Conservation (phyloP, 92 coral and sea anemone species). For the Actinernus sp. region DNA sequence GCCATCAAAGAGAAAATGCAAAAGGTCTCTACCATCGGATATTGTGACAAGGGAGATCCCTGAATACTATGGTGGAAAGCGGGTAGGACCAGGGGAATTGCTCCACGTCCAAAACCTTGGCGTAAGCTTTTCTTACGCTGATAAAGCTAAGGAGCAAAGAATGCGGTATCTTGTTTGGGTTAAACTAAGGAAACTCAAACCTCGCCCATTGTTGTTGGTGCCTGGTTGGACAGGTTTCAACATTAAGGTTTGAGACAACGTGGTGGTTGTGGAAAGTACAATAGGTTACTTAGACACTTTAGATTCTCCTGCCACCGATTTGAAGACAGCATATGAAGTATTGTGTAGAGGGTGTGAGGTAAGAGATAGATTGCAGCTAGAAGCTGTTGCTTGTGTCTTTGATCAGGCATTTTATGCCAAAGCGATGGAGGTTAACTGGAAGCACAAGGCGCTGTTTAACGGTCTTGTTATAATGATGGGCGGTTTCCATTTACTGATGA, state of each 20-base stretch:
- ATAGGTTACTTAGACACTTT: conserved; percentile 70
- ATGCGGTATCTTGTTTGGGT: conserved; percentile 72
- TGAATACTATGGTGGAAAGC: conserved; percentile 72
- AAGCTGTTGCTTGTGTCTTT: conserved; percentile 70
- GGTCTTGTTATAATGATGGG: conserved; percentile 74
- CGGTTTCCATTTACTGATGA: conserved; percentile 63
- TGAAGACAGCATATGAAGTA: conserved; percentile 76
- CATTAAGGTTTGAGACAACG: conserved; percentile 56
- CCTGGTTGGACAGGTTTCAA: conserved; percentile 87
- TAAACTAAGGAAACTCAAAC: conserved; percentile 69
- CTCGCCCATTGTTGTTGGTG: conserved; percentile 73
- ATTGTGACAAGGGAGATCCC: conserved; percentile 65
- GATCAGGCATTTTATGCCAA: conserved; percentile 81
- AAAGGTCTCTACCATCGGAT: conserved; percentile 53
- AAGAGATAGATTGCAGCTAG: conserved; percentile 48
- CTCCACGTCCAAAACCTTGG: conserved; percentile 59
- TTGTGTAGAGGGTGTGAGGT: conserved; percentile 72
- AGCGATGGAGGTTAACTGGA: conserved; percentile 72
- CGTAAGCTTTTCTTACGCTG: conserved; percentile 39
- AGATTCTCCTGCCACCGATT: conserved; percentile 78
- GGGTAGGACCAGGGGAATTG: conserved; percentile 71
- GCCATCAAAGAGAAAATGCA: conserved; percentile 66
- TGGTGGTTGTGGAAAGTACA: conserved; percentile 67
- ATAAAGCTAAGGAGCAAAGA: conserved; percentile 36
- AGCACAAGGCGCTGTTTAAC: conserved; percentile 48